These are phyloP conservation scores for Arctopsyche grandis DNA, from an alignment of 1,140 invertebrate genomes.

Conservation along the genomic window DNA sequence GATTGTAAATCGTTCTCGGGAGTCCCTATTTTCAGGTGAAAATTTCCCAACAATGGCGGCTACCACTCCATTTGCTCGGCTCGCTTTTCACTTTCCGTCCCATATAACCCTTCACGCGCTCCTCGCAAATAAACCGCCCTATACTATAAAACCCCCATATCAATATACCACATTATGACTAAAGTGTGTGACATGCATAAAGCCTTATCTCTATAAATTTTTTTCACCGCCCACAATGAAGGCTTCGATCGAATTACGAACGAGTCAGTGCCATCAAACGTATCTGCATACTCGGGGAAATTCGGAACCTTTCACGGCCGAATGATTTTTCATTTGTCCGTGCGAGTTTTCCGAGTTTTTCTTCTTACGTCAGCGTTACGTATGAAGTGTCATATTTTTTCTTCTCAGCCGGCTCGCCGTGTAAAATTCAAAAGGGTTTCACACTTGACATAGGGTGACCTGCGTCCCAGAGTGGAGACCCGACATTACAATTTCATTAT, in stretches of 20 bases:
- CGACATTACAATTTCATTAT: conserved; percentile 31
- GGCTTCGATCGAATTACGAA: too few relatives aligned
- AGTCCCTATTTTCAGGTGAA: background rate
- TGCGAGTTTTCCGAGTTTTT: background rate
- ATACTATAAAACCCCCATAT: background rate
- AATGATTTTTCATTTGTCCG: background rate
- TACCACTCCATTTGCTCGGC: conserved; percentile 26
- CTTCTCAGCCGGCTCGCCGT: too few relatives aligned
- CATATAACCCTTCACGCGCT: conserved; percentile 6
- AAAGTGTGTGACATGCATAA: too few relatives aligned
- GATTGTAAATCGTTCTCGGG: conserved; percentile 26
- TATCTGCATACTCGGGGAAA: too few relatives aligned
- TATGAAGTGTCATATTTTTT: conserved; percentile 11
- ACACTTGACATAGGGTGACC: conserved; percentile 22
- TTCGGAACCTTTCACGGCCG: background rate
- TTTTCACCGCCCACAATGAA: too few relatives aligned
- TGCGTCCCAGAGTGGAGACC: conserved; percentile 4
- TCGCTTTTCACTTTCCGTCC: conserved; percentile 25
- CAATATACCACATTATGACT: background rate
- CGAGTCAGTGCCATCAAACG: too few relatives aligned
- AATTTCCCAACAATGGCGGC: background rate
- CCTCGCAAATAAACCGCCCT: conserved; percentile 4
- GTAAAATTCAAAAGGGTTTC: conserved; percentile 21
- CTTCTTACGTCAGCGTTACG: conserved; percentile 3
- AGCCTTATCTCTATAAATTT: too few relatives aligned